Percentiles rank a stretch among this genome's conserved stretches.
These are phyloP conservation scores for Molanna angustata DNA, from an alignment of 2,888 invertebrate species.

Conservation along the genomic window DNA sequence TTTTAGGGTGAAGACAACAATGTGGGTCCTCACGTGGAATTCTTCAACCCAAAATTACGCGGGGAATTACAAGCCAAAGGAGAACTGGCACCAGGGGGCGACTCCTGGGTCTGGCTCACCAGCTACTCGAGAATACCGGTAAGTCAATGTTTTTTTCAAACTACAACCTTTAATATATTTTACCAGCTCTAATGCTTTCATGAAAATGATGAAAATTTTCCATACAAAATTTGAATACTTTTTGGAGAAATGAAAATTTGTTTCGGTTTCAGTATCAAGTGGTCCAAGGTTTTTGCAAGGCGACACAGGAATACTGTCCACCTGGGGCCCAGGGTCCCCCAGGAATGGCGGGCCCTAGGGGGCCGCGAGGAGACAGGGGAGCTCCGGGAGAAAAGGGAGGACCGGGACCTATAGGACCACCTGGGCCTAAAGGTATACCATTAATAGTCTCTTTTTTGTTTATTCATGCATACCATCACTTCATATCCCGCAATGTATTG, in stretches of 20 bases:
- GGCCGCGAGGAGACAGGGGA: conserved; percentile 66
- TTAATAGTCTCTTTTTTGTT: too few relatives aligned
- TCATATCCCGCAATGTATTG: too few relatives aligned
- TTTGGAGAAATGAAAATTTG: background rate
- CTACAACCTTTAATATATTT: too few relatives aligned
- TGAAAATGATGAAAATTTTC: too few relatives aligned
- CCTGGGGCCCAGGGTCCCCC: conserved; percentile 80
- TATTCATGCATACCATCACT: too few relatives aligned
- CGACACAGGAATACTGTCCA: conserved; percentile 80
- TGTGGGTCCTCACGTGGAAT: conserved; percentile 64
- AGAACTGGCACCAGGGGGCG: conserved; percentile 65
- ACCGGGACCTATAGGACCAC: conserved; percentile 61
- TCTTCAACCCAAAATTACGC: conserved; percentile 69
- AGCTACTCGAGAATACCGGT: conserved; percentile 85
- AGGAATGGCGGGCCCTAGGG: conserved; percentile 68
- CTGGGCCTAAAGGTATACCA: conserved; percentile 54
- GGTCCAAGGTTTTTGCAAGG: conserved; percentile 80
- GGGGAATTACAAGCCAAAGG: conserved; percentile 65
- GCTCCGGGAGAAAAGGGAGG: conserved; percentile 69
- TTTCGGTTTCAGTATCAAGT: conserved; percentile 66
- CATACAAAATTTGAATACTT: background rate
- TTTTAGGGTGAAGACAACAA: conserved; percentile 47
- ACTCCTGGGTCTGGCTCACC: conserved; percentile 84
- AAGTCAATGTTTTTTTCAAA: conserved; percentile 34
- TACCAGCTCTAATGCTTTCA: too few relatives aligned